phyloP scores from a whole-genome alignment of 2,113 vertebrate genomes.

The Silurus asotus region DNA sequence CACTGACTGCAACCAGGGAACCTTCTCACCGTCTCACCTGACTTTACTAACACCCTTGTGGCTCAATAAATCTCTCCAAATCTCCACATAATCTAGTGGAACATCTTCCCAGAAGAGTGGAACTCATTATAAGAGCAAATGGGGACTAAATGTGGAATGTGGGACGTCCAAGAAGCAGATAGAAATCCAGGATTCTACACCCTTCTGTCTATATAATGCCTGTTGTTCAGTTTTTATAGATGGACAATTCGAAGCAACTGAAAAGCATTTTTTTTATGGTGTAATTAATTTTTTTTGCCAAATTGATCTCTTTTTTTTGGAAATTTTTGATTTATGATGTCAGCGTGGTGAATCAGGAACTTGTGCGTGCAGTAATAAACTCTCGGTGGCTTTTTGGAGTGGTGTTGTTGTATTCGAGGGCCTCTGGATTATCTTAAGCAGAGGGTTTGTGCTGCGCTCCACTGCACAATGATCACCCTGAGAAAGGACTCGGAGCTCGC shows the following conservation, averaged over 20 bases:
- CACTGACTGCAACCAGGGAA: no score
- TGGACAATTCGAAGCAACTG: neutral
- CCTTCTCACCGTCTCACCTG: no score
- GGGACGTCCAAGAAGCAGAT: no score
- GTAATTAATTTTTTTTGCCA: neutral
- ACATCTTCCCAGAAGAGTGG: no score
- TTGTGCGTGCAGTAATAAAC: neutral
- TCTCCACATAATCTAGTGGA: no score
- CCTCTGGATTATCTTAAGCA: conserved; percentile 55
- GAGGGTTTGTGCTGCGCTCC: conserved; percentile 58
- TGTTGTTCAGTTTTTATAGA: no score
- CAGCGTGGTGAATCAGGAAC: neutral
- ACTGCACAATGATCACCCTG: conserved; percentile 64
- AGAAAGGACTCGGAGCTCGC: conserved; percentile 59
- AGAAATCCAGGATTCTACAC: no score
- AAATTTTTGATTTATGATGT: neutral
- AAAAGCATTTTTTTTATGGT: neutral
- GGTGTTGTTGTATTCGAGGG: conserved; percentile 20
- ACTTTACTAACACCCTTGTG: no score
- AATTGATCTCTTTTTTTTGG: neutral
- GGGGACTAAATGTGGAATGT: no score
- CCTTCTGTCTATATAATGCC: no score
- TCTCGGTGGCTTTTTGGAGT: conserved; percentile 8
- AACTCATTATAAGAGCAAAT: no score
- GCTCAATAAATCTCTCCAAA: no score